Base-by-base conservation (phyloP, 2,888 invertebrate species). In the Coelinius sp. region DNA sequence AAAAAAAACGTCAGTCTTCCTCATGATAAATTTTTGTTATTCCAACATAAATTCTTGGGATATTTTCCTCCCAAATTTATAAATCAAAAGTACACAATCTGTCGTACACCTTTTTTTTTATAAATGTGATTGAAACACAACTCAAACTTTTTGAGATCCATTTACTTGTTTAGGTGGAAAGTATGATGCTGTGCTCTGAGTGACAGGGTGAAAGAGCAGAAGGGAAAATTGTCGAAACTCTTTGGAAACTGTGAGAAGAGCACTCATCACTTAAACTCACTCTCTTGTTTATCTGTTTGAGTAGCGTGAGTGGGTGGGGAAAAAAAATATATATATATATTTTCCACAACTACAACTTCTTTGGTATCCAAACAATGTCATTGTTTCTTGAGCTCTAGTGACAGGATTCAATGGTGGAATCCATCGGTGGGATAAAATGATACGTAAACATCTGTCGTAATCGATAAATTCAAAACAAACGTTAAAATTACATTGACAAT, bases 201-300 rank as follows among this genome's bases (percentile, higher is more conserved):
- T 35, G 31, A 20, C 31, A 59, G 31, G 12, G 25, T 17, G 53
- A 53, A 35, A 20, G 59, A 35, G 14, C 10, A 59, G 20, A 35
- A 59, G 20, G 59, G 59, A 35, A 35, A 59, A 59, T 31, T 59
- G 59, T 59, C 59, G 59, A 59, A 59, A 59, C 59, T 59, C 31
- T 59, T 31, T n/a, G 17, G 31, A 35, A 31, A 59, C 59, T 59
- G 27, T 12, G 35, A 35, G 17, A 2, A 2, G 17, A 59, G 31
- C 59, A 59, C 59, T 59, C 59, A 59, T 59, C 35, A 35, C 35
- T 27, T 53, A 53, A 24, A 53, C 25, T 53, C 53, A 53, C 25
- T 24, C 25, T 24, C 46, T 49, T 25, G 53, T 24, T n/a, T 27
- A 53, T 25, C 25, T n/a, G 53, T 14, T 53, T n/a, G 20, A 49